Base-by-base conservation (phyloP, 2,113 vertebrate species). In the Zosterops borbonicus region DNA sequence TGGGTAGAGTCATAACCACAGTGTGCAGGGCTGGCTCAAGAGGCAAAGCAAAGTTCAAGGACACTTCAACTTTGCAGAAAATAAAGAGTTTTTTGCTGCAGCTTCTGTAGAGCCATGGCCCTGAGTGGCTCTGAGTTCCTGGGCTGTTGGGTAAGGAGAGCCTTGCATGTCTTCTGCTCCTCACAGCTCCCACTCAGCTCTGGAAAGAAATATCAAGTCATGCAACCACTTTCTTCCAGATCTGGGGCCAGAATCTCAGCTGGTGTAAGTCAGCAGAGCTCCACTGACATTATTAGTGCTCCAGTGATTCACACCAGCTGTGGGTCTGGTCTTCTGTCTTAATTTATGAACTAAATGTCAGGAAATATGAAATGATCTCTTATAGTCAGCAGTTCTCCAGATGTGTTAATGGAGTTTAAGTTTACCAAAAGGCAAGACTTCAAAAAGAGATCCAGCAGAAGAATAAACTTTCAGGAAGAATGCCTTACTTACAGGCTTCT, bases 351-450 rank as follows among this genome's bases (percentile, higher is more conserved):
- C 65, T 87, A 88, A 95, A 94, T 92, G 84, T 95, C 92, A 96
- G 89, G 92, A 93, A 97, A 90, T 94, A 96, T 94, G 92, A 96
- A 96, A 95, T 92, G 79, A 89, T 97, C 79, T 94, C 92, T 92
- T 92, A 71, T 21, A 87, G 81, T 95, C 93, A 96, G 95, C 96
- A 94, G 84, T 94, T 95, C 87, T 82, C 90, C 94, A 97, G 85
- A 94, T 97, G 93, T 95, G 84, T 95, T 96, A 97, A 96, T 96
- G 80, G 86, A 90, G 63, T 95, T 95, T 80, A 93, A 92, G 92
- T 95, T 97, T 97, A 90, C 90, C 86, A 92, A 71, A 95, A 96
- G 94, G 81, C 78, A 94, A 42, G 39, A 83, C 91, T 94, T 96
- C 92, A 96, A 77, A 96, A 96, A 94, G 73, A 87, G 49, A 96